Base-by-base conservation (phyloP, 2,113 vertebrate species). In the Corythornis vintsioides region DNA sequence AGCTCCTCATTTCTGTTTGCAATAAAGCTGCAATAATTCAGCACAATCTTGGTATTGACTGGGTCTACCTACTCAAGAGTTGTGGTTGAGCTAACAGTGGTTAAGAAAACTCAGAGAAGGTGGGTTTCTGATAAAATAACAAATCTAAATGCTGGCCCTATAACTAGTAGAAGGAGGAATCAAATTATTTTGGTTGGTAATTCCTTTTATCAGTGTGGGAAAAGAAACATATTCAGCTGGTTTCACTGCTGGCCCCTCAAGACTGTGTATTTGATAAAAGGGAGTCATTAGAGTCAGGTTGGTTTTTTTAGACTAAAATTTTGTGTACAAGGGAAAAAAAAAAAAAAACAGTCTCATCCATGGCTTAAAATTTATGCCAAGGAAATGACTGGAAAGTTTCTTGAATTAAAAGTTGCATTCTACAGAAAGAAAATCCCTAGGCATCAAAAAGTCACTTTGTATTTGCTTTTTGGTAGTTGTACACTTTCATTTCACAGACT, bases 351-450 rank as follows among this genome's bases (percentile, higher is more conserved):
- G 13, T 79, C 29, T 84, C 70, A 84, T 89, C 33, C 47, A 59
- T 79, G 73, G 29, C 33, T 94, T 71, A 92, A 90, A 64, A 81
- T 61, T 40, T 75, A 59, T 75, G 65, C 77, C 70, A 89, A 86
- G 42, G 84, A 22, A 57, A 65, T 90, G n/a, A 80, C 9, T 31
- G 9, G 45, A 45, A 72, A 66, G 7, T 71, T 80, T 92, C 64
- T 86, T 69, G 61, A 88, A 88, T 45, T 48, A 57, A 90, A 82
- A 92, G 24, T 80, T 3, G 7, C 33, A 65, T 42, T 76, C 19
- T 38, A 72, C 5, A 52, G 69, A 67, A 76, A 67, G 19, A 81
- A 84, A 75, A 86, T 59, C 0, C 28, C 33, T 75, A 61, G 10
- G 3, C 83, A 86, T 64, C 2, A 73, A 85, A 84, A 92, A 92